Evolutionary conservation across 2,797 vertebrate genomes (phyloP), one percentile per base, ranked within the genome.

Genomic region (Eidolon dupreanum): DNA sequence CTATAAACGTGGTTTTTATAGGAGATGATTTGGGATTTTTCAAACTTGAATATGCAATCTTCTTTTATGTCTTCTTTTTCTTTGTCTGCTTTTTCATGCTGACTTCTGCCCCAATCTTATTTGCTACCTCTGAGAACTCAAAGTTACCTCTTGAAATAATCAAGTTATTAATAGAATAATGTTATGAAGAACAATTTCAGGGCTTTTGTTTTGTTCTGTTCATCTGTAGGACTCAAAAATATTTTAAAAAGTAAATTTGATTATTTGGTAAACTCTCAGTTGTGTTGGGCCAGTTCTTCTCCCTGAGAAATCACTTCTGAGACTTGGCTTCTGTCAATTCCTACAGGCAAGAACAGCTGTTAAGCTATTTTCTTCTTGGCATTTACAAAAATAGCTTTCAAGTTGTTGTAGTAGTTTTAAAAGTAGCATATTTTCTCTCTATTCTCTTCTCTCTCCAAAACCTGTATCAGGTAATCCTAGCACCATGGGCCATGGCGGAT

Each of bases 331-430:
- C 7, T 95, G 70, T 95, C 79, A 82, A 8, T 87, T 96, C 49
- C 51, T 88, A 85, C 9, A 87, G 70, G 43, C 49, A 94, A 65
- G 16, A 90, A 85, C 73, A 93, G 31, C 86, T 94, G 70, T 28
- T 91, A 68, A 81, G n/a, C 28, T 92, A 38, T 86, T 96, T 94
- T 86, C 61, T 79, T 95, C 53, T 63, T 92, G 71, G 66, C 65
- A 92, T 94, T 97, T 95, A 92, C 66, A 97, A 96, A 97, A 96
- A 94, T 74, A 95, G 43, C 65, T 95, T 96, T 94, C 36, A 79
- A 84, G 68, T 92, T 55, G 10, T 61, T 63, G 19, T 24, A 15
- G 57, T 92, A 51, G 55, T 88, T 95, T 92, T 78, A 43, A 97
- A 90, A 92, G n/a, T 86, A 79, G 20, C 8, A 43, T 61, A 63